Evolutionary conservation across 2,888 invertebrate genomes (phyloP), one percentile per base, ranked within the genome.

Genomic region (Patella ulyssiponensis): DNA sequence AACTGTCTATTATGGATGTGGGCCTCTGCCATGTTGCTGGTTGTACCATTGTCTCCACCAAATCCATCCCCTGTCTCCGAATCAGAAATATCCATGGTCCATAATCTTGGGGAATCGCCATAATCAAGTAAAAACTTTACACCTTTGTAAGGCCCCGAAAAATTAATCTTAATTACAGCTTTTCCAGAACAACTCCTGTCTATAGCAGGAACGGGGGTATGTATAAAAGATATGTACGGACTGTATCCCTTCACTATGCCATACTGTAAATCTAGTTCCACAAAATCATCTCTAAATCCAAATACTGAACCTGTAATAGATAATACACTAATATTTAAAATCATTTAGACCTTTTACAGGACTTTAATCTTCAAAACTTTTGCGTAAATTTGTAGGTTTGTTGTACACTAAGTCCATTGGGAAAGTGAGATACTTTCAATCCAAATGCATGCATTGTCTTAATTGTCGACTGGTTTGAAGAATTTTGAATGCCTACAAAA

Each of bases 51-150:
- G 77, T 89, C 88, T 0, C 87, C 88, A 1, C 90, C 91, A 77
- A 87, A 88, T 0, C 91, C 91, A 76, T 90, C 88, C 1, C 89
- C 89, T 0, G 85, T 85, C 1, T 85, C 83, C 0, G 89, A 89
- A 79, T 91, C 91, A 0, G 90, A 87, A 20, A 90, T 84, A 79
- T 90, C 88, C 69, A 90, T 81, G 2, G 90, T 90, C 91, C 91
- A 90, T 27, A 89, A 81, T 7, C 87, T 84, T 3, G 90, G 90
- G 3, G 85, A 82, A 75, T 89, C 89, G 5, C 83, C 84, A 80
- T 90, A 91, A 15, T 87, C 83, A 74, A 90, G 79, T 52, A 81
- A 75, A 74, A 90, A 82, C 23, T 80, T 73, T 12, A 79, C 84
- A 20, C 86, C 86, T 78, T 87, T 85, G 80, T 86, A 90, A 17